Evolutionary conservation across 2,888 invertebrate species (phyloP).

Genomic region (Diaperis boleti): DNA sequence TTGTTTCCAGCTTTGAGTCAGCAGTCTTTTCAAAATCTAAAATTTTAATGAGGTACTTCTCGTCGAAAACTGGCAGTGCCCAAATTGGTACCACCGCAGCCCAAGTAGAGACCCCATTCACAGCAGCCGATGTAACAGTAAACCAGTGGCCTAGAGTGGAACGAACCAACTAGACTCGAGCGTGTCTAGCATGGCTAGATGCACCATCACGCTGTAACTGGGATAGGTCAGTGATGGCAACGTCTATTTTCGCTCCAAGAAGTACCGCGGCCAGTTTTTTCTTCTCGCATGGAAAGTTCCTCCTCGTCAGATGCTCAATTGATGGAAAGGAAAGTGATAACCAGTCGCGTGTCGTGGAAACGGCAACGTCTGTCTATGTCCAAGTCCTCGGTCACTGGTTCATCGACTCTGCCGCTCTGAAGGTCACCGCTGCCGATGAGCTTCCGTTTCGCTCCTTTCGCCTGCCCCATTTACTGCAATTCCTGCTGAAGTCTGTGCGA

Average conservation of each 20-base stretch:
- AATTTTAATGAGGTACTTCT: no score
- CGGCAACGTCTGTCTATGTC: constrained; percentile 28
- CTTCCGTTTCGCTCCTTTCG: constrained; percentile 40
- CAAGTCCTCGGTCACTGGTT: constrained; percentile 64
- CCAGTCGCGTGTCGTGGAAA: constrained; percentile 28
- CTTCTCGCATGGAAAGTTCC: neutral
- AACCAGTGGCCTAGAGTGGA: constrained; percentile 46
- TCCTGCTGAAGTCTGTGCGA: no score
- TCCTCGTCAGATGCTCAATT: neutral
- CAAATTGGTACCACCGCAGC: no score
- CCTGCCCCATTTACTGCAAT: no score
- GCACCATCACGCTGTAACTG: constrained; percentile 46
- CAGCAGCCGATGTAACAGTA: constrained; percentile 41
- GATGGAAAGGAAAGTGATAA: constrained; percentile 20
- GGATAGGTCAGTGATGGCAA: constrained; percentile 48
- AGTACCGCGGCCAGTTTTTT: neutral
- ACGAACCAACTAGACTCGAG: constrained; percentile 38
- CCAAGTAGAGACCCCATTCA: no score
- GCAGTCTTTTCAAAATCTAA: no score
- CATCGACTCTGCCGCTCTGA: constrained; percentile 66
- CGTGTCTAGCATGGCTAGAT: constrained; percentile 43
- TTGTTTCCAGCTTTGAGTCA: no score
- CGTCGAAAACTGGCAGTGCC: no score
- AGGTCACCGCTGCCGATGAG: constrained; percentile 58
- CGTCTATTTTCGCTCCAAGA: constrained; percentile 2